Conservation (phyloP, 2,113 vertebrate genomes). For the Casuarius casuarius region DNA sequence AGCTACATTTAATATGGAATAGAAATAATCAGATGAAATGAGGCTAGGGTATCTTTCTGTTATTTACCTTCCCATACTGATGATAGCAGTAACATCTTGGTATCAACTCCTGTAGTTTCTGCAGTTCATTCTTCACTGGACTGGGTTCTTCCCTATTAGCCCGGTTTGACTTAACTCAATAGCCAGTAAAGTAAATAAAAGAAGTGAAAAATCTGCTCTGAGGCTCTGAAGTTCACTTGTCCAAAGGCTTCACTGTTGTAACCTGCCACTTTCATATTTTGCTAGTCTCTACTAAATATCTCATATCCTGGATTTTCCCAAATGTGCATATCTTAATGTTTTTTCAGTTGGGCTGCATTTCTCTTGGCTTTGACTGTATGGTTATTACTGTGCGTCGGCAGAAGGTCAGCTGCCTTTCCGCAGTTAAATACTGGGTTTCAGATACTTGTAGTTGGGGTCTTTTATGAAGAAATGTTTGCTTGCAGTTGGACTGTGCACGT, state of each 20-base stretch:
- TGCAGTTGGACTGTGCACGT: neutral
- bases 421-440: neutral
- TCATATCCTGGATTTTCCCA: neutral
- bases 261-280: neutral
- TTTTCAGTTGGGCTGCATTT: neutral
- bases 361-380: neutral
- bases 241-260: neutral
- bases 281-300: neutral
- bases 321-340: fast-evolving
- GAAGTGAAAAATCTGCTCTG: neutral
- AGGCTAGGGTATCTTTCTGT: neutral
- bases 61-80: neutral
- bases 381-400: neutral
- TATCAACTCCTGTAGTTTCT: neutral
- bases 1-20: neutral
- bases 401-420: neutral
- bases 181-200: neutral
- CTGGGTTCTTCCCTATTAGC: neutral
- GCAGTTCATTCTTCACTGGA: neutral
- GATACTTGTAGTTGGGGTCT: neutral
- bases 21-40: neutral
- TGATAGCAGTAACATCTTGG: neutral
- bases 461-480: neutral
- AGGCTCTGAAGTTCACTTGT: neutral
- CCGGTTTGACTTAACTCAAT: neutral